Evolutionary conservation across 2,113 vertebrate genomes (phyloP).

Genomic region (Neodon shergylaensis): DNA sequence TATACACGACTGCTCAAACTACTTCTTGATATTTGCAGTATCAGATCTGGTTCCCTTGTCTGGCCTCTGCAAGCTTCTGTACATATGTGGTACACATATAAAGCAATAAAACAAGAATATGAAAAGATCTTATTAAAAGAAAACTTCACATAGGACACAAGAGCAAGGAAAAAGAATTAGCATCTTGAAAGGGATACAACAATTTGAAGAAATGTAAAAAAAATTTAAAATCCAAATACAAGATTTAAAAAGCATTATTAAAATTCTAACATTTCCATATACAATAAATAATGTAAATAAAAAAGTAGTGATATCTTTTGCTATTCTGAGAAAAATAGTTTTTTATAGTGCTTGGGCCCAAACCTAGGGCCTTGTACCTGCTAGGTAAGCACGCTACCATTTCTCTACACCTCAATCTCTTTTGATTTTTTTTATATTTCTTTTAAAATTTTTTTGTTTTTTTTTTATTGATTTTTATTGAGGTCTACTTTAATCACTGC

Average conservation of each 20-base stretch:
- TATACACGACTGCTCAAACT: not conserved
- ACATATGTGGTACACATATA: not conserved
- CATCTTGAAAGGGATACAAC: not conserved
- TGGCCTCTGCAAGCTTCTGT: not conserved
- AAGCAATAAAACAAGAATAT: not conserved
- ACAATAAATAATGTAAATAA: not conserved
- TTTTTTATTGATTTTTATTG: no score
- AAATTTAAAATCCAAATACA: slow-evolving; percentile 15
- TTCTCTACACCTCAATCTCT: not conserved
- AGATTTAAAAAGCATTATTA: slow-evolving; percentile 29
- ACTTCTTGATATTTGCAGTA: not conserved
- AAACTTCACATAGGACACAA: not conserved
- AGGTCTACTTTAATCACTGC: no score
- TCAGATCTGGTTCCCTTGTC: not conserved
- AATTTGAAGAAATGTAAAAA: slow-evolving; percentile 19
- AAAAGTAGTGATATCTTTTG: slow-evolving; percentile 23
- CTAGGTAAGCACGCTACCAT: not conserved
- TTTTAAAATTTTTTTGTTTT: no score
- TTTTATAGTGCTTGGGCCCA: not conserved
- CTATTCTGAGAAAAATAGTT: not conserved
- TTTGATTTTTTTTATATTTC: not conserved
- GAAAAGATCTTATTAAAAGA: slow-evolving; percentile 3
- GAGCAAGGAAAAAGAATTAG: slow-evolving; percentile 19
- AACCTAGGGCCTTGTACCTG: not conserved
- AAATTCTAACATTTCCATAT: not conserved